These are phyloP conservation scores for Ceratitis capitata DNA, from an alignment of 1,140 invertebrate species.

Conservation along the genomic window DNA sequence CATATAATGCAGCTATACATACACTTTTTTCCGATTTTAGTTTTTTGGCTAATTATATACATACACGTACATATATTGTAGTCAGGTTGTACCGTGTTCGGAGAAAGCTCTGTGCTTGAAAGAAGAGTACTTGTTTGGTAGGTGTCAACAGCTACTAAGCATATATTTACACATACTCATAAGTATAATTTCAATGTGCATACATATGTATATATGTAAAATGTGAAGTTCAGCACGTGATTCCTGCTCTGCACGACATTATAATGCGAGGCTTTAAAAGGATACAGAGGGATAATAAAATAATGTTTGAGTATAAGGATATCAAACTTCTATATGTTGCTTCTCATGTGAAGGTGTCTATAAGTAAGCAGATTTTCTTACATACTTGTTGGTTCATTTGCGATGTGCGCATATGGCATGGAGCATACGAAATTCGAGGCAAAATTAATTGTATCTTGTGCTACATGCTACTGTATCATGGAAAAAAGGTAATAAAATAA, in stretches of 20 bases:
- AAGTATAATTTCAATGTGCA: neutral
- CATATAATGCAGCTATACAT: neutral
- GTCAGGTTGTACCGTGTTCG: neutral
- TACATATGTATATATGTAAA: neutral
- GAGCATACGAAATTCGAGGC: neutral
- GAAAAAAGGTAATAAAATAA: conserved; percentile 25
- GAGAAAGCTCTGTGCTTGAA: conserved; percentile 4
- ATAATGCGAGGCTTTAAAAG: neutral
- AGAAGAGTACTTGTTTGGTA: conserved; percentile 4
- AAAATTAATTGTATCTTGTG: neutral
- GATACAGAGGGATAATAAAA: conserved; percentile 40
- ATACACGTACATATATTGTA: neutral
- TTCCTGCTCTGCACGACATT: neutral
- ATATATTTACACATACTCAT: conserved; percentile 4
- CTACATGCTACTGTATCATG: neutral
- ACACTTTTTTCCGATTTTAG: neutral
- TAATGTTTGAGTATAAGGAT: conserved; percentile 42
- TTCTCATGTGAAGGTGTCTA: neutral
- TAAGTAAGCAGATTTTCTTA: neutral
- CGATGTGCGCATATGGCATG: neutral
- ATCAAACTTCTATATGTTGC: neutral
- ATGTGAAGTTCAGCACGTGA: neutral
- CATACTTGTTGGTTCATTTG: no score
- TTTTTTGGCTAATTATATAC: conserved; percentile 23
- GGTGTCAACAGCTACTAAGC: neutral